phyloP scores from a whole-genome alignment of 2,888 invertebrate genomes.

The Thalpophila matura region DNA sequence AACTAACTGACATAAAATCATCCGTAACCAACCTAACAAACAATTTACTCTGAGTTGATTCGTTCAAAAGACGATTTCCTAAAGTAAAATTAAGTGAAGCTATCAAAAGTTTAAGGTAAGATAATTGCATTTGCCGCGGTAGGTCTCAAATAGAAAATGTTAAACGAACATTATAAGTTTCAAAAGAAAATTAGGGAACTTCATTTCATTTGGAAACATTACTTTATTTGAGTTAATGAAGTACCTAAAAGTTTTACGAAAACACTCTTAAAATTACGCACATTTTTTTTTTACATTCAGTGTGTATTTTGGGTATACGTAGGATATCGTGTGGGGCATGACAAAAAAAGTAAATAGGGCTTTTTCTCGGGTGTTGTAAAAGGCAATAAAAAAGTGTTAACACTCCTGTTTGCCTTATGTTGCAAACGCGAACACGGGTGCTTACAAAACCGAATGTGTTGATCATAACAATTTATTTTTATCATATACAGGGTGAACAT shows the following conservation, averaged over 20 bases:
- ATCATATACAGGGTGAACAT: no score
- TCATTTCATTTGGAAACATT: conserved; percentile 51
- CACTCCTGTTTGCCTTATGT: no score
- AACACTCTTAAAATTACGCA: conserved; percentile 9
- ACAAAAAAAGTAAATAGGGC: background rate
- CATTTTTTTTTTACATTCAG: background rate
- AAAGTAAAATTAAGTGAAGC: conserved; percentile 61
- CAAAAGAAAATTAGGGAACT: conserved; percentile 59
- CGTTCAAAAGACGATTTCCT: conserved; percentile 60
- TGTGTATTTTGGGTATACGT: background rate
- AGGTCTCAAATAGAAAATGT: conserved; percentile 71
- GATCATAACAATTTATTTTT: no score
- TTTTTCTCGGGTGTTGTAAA: no score
- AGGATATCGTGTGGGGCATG: no score
- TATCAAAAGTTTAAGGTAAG: conserved; percentile 68
- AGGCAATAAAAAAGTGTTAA: no score
- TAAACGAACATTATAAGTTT: conserved; percentile 67
- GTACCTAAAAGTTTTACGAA: conserved; percentile 31
- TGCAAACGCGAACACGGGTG: no score
- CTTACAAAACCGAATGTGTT: no score
- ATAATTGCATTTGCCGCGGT: conserved; percentile 67
- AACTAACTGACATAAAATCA: conserved; percentile 33
- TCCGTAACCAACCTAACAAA: conserved; percentile 40
- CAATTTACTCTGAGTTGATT: conserved; percentile 57
- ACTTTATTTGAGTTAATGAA: conserved; percentile 47